Evolutionary conservation across 2,888 invertebrate genomes (phyloP).

Genomic region (Scaptomyza reducta): DNA sequence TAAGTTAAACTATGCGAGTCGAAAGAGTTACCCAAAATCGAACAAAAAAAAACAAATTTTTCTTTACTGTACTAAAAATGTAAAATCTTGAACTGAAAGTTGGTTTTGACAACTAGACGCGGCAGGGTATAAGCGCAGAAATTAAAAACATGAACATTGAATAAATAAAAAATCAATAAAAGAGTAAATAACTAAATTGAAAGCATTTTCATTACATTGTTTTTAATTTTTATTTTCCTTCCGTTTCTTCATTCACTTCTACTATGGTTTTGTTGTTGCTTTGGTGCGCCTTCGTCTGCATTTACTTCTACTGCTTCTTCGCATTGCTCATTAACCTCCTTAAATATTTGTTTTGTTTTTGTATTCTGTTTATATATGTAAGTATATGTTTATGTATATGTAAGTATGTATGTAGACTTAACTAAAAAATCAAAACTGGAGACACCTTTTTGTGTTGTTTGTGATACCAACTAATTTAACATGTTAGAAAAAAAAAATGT

Average conservation of each 20-base stretch:
- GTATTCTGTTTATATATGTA: background rate
- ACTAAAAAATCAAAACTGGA: conserved; percentile 37
- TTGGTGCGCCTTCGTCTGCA: conserved; percentile 40
- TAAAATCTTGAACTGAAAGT: background rate
- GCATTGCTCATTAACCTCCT: conserved; percentile 10
- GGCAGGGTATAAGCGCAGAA: conserved; percentile 12
- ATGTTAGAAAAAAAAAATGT: conserved; percentile 35
- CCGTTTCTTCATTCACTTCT: conserved; percentile 1
- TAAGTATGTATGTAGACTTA: conserved; percentile 9
- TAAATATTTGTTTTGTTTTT: conserved; percentile 13
- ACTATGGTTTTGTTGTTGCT: conserved; percentile 34
- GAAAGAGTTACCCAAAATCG: conserved; percentile 20
- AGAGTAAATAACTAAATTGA: conserved; percentile 1
- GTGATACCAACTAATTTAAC: conserved; percentile 53
- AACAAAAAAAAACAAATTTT: background rate
- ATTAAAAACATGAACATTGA: conserved; percentile 1
- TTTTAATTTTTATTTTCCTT: background rate
- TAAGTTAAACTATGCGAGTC: conserved; percentile 39
- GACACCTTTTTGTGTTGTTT: conserved; percentile 14
- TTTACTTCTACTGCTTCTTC: conserved; percentile 6
- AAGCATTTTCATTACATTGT: too few relatives aligned
- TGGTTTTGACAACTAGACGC: conserved; percentile 40
- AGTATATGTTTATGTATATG: background rate
- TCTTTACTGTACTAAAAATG: conserved; percentile 5
- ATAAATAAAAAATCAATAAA: conserved; percentile 1